These are phyloP conservation scores for Hippoglossus hippoglossus DNA, from an alignment of 2,797 vertebrate species.

Conservation along the genomic window DNA sequence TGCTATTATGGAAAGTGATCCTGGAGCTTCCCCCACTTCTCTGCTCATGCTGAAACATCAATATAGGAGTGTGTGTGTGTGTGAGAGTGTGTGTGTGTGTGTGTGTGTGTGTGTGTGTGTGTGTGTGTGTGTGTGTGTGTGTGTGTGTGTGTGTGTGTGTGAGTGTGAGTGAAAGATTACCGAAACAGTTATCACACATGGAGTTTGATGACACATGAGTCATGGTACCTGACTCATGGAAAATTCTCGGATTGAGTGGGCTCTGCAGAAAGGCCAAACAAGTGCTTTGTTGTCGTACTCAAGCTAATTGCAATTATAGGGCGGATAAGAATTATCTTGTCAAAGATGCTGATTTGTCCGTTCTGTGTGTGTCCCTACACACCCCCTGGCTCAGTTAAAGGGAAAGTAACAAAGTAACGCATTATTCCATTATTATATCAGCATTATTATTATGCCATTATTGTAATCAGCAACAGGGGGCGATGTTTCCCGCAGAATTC, in stretches of 20 bases:
- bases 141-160: neutral
- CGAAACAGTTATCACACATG: conserved; percentile 65
- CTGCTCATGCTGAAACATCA: conserved; percentile 56
- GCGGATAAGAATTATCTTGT: neutral
- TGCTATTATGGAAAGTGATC: conserved; percentile 56
- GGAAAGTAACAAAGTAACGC: no score
- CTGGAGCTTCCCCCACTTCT: conserved; percentile 29
- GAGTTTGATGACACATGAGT: conserved; percentile 69
- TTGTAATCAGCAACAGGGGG: no score
- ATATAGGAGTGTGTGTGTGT: conserved; percentile 45
- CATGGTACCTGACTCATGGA: conserved; percentile 67
- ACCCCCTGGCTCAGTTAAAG: no score
- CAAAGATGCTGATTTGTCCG: neutral
- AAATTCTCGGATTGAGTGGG: conserved; percentile 65
- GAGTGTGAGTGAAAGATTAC: conserved; percentile 24
- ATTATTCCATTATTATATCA: no score
- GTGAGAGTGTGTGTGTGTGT: conserved; percentile 12
- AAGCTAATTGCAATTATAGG: conserved; percentile 42
- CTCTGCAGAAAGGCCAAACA: conserved; percentile 43
- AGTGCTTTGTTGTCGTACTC: conserved; percentile 59
- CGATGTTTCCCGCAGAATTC: no score
- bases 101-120: conserved; percentile 1
- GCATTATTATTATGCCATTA: no score
- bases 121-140: conserved; percentile 4
- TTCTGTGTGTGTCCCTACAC: neutral